Evolutionary conservation across 2,888 invertebrate species (phyloP).

Genomic region (Drosophila paramelanica): DNA sequence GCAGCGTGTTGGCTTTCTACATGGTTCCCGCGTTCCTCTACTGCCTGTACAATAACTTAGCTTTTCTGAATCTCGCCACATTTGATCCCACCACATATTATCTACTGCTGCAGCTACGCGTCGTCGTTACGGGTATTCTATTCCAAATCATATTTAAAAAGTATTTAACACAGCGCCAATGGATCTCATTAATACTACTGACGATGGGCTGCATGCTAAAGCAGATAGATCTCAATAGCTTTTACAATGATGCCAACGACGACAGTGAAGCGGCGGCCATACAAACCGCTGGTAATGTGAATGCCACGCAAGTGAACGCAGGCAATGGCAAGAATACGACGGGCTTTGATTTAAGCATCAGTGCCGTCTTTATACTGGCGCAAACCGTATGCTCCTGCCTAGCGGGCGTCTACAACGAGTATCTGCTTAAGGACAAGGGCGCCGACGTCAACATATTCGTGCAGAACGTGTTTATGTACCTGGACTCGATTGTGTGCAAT

Average conservation of each 20-base stretch:
- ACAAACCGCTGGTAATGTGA: slow-evolving; percentile 14
- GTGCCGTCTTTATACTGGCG: slow-evolving; percentile 88
- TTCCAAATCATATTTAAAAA: slow-evolving; percentile 95
- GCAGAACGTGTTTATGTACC: slow-evolving; percentile 97
- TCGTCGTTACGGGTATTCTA: slow-evolving; percentile 95
- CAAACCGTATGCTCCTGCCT: slow-evolving; percentile 96
- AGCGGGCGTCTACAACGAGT: slow-evolving; percentile 98
- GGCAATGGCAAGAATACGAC: slow-evolving; percentile 79
- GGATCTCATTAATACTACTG: slow-evolving; percentile 94
- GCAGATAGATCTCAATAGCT: slow-evolving; percentile 87
- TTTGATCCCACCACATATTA: slow-evolving; percentile 98
- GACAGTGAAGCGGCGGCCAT: slow-evolving; percentile 63
- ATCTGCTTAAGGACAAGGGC: slow-evolving; percentile 94
- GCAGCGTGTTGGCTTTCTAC: slow-evolving; percentile 90
- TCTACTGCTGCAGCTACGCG: slow-evolving; percentile 94
- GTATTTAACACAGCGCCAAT: slow-evolving; percentile 91
- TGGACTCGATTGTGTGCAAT: slow-evolving; percentile 97
- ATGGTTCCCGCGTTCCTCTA: slow-evolving; percentile 96
- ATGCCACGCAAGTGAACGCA: not conserved
- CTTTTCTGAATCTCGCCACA: slow-evolving; percentile 94
- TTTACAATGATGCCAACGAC: slow-evolving; percentile 76
- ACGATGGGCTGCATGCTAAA: slow-evolving; percentile 97
- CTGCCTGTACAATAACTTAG: slow-evolving; percentile 97
- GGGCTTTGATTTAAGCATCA: slow-evolving; percentile 86
- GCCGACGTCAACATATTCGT: slow-evolving; percentile 94